These are phyloP conservation scores for Falco columbarius DNA, from an alignment of 2,797 vertebrate species.

Conservation along the genomic window DNA sequence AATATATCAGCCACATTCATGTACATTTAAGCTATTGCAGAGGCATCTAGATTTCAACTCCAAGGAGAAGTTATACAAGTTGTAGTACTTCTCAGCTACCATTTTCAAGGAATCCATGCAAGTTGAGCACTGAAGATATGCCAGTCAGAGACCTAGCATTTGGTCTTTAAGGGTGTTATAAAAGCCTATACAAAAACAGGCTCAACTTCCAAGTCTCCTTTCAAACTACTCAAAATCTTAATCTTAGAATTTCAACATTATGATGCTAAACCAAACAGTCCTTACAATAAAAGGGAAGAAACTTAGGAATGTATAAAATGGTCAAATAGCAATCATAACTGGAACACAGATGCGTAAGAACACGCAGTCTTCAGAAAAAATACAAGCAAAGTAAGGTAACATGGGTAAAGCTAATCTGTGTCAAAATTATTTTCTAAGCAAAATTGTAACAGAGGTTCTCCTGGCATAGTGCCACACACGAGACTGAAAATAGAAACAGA, in stretches of 20 bases:
- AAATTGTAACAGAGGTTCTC: background rate
- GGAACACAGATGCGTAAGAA: background rate
- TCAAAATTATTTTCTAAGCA: background rate
- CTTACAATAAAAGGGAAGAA: background rate
- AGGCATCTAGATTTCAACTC: background rate
- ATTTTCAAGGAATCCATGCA: background rate
- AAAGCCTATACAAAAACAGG: background rate
- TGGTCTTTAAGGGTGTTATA: background rate
- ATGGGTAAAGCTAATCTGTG: background rate
- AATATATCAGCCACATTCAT: background rate
- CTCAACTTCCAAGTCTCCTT: background rate
- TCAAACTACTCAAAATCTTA: background rate
- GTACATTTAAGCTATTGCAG: background rate
- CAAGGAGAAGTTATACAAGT: background rate
- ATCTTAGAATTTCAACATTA: background rate
- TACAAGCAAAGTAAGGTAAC: background rate
- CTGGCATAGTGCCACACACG: background rate
- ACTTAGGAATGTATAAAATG: background rate
- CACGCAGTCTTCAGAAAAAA: background rate
- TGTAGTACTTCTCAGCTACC: background rate
- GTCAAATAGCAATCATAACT: background rate
- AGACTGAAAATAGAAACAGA: background rate
- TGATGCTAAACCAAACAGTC: background rate
- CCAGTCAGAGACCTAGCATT: background rate
- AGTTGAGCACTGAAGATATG: background rate